Evolutionary conservation across 64 coral and sea anemone species (phyloP), one percentile per base, ranked within the genome.

Genomic region (Stichodactyla mertensii): DNA sequence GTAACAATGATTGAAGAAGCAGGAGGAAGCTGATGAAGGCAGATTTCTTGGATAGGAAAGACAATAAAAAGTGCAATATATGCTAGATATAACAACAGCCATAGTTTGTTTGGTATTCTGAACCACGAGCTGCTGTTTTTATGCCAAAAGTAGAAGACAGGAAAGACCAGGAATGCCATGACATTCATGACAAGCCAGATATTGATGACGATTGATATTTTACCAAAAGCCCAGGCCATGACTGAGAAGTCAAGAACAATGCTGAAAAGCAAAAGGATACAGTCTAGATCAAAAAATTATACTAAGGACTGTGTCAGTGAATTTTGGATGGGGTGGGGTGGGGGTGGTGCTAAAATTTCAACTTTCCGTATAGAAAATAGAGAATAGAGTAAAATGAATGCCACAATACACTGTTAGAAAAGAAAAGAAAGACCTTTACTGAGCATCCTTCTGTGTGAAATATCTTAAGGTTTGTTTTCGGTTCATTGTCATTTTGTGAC

Each of bases 141-240:
- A 5, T 88, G 84, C 95, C 95, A 98, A 4, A 89, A 89, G 61
- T 66, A 83, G 77, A 98, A 98, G 22, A 94, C 52, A 53, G 95
- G 95, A 94, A 94, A 98, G 14, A 89, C 86, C 12, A 80, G 64
- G 27, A 94, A 52, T 7, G 90, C 82, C 89, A 94, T 91, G 23
- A 78, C 77, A 74, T 89, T 83, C 95, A 98, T 98, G 36, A 98
- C 87, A 1, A 98, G 59, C 95, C 95, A 98, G 8, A 94, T 89
- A 28, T 91, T 94, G 54, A 98, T 89, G 7, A 94, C 95, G 6
- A 67, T 85, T 14, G 97, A 95, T 20, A 86, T 64, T 18, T 99
- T 99, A 6, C 92, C 97, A 99, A 99, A 94, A 69, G 93, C 97
- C 93, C 93, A 99, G 52, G 19, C 54, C 16, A 99, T 71, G 23